Evolutionary conservation across 1,140 invertebrate genomes (phyloP).

Genomic region (Nephotettix cincticeps): DNA sequence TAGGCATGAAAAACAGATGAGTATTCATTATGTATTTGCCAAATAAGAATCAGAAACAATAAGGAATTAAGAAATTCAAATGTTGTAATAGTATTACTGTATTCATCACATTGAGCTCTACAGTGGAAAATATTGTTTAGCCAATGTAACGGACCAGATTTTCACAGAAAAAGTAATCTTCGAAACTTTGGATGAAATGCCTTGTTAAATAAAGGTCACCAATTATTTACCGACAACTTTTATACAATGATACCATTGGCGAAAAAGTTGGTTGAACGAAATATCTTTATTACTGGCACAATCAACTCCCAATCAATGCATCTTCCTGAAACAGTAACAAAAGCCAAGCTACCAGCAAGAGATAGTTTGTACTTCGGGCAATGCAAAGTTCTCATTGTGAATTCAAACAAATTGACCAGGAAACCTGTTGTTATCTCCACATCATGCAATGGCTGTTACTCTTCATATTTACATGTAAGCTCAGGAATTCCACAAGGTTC

Average conservation of each 20-base stretch:
- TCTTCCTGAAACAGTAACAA: not conserved
- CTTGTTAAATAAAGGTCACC: not conserved
- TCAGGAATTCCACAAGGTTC: too few species aligned
- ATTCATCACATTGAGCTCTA: not conserved
- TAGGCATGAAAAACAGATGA: not conserved
- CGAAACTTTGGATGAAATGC: not conserved
- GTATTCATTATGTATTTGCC: not conserved
- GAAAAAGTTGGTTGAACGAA: not conserved
- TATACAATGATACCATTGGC: conserved; percentile 5
- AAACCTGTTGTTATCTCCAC: not conserved
- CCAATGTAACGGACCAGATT: not conserved
- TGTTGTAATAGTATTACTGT: not conserved
- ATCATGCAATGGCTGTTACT: too few species aligned
- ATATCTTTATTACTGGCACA: conserved; percentile 9
- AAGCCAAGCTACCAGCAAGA: not conserved
- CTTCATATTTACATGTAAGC: too few species aligned
- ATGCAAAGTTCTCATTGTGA: not conserved
- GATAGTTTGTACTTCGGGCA: not conserved
- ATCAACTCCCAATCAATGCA: not conserved
- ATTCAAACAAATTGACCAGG: not conserved
- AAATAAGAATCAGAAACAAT: not conserved
- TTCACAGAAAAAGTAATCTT: conserved; percentile 11
- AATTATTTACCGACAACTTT: not conserved
- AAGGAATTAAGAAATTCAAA: not conserved
- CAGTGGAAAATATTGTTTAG: not conserved